Percentiles rank a stretch among this genome's conserved stretches.
Conservation (phyloP, 2,113 vertebrate genomes). For the Bothrops jararaca region DNA sequence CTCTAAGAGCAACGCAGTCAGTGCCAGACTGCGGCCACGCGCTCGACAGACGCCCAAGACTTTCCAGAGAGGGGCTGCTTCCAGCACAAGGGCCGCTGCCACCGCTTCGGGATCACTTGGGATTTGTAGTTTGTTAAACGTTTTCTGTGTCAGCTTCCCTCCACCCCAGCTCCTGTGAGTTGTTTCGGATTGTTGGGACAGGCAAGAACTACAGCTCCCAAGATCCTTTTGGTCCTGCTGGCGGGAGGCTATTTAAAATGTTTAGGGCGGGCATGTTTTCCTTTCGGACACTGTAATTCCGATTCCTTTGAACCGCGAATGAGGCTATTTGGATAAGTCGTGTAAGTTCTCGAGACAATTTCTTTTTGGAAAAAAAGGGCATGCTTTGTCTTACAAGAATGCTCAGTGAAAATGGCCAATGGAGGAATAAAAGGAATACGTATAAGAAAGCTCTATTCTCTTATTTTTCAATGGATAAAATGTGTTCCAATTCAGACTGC, state of each 20-base stretch:
- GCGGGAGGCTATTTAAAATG: neutral
- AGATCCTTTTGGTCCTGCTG: neutral
- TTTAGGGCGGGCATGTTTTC: neutral
- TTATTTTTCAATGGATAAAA: neutral
- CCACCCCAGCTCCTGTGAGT: too few relatives aligned
- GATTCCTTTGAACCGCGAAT: neutral
- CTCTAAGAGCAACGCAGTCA: neutral
- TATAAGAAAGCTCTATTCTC: neutral
- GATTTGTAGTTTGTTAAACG: neutral
- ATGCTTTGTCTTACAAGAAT: too few relatives aligned
- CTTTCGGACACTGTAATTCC: neutral
- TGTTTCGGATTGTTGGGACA: rapidly evolving
- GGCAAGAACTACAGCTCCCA: neutral
- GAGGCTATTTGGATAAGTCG: neutral
- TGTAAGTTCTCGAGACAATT: neutral
- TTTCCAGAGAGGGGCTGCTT: neutral
- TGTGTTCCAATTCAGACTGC: neutral
- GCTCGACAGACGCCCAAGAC: too few relatives aligned
- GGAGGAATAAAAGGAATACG: neutral
- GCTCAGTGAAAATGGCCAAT: neutral
- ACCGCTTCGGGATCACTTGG: neutral
- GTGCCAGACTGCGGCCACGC: too few relatives aligned
- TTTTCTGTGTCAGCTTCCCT: neutral
- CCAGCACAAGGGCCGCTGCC: neutral
- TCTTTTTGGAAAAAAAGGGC: neutral